These are phyloP conservation scores for Schizopygopsis pylzovi DNA, from an alignment of 2,797 vertebrate species.

Conservation along the genomic window DNA sequence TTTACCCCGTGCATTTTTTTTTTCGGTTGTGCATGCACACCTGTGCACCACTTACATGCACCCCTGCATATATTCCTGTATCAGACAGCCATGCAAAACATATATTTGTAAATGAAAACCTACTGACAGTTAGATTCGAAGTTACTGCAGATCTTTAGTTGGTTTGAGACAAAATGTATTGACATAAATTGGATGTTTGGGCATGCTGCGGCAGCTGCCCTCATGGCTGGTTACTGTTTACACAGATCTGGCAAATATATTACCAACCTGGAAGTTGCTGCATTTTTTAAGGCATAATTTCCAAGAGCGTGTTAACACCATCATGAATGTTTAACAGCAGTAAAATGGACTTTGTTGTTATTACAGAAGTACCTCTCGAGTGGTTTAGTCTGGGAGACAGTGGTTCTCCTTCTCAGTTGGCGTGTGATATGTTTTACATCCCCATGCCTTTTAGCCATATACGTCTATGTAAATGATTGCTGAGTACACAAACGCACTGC, in stretches of 20 bases:
- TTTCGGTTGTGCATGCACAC: too few species aligned
- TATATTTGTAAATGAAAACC: not conserved
- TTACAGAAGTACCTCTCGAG: not conserved
- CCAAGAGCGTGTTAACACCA: conserved; percentile 22
- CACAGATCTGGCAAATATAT: not conserved
- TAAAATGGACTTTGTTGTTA: conserved; percentile 30
- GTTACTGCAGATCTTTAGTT: not conserved
- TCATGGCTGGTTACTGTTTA: conserved; percentile 28
- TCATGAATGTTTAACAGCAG: conserved; percentile 43
- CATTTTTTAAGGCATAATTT: conserved; percentile 16
- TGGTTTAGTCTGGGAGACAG: not conserved
- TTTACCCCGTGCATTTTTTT: not conserved
- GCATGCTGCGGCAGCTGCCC: too few species aligned
- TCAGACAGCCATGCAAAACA: not conserved
- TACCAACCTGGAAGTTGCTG: not conserved
- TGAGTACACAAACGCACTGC: conserved; percentile 6
- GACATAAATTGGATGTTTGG: too few species aligned
- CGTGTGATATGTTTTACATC: conserved; percentile 18
- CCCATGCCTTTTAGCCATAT: conserved; percentile 39
- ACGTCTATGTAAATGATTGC: conserved; percentile 44
- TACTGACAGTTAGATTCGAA: not conserved
- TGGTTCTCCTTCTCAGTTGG: not conserved
- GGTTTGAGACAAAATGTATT: not conserved
- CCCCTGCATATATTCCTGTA: not conserved
- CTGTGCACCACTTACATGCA: too few species aligned